phyloP scores from a whole-genome alignment of 2,888 invertebrate species.

The Tetanocera ferruginea region DNA sequence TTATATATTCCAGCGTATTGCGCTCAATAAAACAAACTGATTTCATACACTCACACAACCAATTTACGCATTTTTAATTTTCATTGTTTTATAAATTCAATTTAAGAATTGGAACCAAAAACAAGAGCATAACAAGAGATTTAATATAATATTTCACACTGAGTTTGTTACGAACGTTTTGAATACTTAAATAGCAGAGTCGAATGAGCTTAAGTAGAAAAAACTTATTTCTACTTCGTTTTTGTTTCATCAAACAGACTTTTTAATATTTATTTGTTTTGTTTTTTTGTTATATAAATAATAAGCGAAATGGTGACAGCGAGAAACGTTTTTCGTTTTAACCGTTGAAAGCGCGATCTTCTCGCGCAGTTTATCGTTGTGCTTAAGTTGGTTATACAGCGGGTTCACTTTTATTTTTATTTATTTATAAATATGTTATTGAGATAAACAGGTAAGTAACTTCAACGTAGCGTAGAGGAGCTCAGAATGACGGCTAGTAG shows the following conservation, averaged over 20 bases:
- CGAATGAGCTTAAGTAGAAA: background rate
- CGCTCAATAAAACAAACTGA: background rate
- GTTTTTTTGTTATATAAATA: background rate
- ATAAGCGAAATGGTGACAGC: background rate
- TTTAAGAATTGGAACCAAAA: conserved; percentile 7
- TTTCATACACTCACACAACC: background rate
- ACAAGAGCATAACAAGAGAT: background rate
- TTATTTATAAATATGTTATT: background rate
- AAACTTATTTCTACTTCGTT: background rate
- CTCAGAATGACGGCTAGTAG: conserved; percentile 9
- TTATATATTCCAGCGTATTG: background rate
- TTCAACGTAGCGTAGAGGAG: conserved; percentile 9
- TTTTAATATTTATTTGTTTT: background rate
- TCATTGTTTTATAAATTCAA: background rate
- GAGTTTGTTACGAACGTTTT: conserved; percentile 5
- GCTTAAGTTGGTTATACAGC: background rate
- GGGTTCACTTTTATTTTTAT: background rate
- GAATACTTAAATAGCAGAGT: conserved; percentile 2
- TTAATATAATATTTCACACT: background rate
- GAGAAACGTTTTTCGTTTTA: background rate
- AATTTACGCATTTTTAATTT: background rate
- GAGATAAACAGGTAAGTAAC: conserved; percentile 31
- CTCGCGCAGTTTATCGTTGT: conserved; percentile 9
- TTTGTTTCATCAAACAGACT: conserved; percentile 1
- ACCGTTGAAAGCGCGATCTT: background rate